Evolutionary conservation across 1,140 invertebrate species (phyloP), one percentile per base, ranked within the genome.

Genomic region (Orius insidiosus): DNA sequence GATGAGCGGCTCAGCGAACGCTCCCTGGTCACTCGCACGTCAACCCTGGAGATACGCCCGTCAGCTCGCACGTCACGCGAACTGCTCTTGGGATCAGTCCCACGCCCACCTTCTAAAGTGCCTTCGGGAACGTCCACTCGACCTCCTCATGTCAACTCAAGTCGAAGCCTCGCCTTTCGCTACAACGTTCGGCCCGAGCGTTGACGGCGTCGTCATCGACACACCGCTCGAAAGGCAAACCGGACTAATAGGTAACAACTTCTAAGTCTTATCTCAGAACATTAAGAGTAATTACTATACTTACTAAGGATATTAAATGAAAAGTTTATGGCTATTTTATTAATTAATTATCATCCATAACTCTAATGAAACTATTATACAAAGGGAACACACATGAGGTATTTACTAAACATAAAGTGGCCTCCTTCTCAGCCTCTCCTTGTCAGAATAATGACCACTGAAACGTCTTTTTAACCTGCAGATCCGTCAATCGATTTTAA

Each of bases 1-100:
- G 16, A 90, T 95, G 84, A 90, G 85, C 15, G 93, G 93, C 0
- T 92, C 90, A 11, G 90, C 90, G 0, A 69, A 96, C 30, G 86
- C 85, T 52, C 87, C 85, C 1, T 94, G 85, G 86, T 90, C 90
- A 0, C 63, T 93, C 48, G 83, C 89, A 41, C 76, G 81, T 53
- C 83, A 90, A 54, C 86, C 90, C 0, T 75, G 80, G 45, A 76
- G 78, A 56, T 90, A 90, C 58, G 85, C 89, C 0, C 74, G 77
- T 35, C 76, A 88, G 60, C 77, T 95, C 48, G 85, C 86, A 6
- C 74, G 75, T 53, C 78, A 81, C 54, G 79, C 88, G 11, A 89
- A 90, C 63, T 94, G 89, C 63, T 83, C 83, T 10, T 74, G 75
- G 50, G 76, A 80, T 52, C 58, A 78, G 42, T 73, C 71, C 6